Base-by-base conservation (phyloP, 2,797 vertebrate species). In the Rhinogobio ventralis region DNA sequence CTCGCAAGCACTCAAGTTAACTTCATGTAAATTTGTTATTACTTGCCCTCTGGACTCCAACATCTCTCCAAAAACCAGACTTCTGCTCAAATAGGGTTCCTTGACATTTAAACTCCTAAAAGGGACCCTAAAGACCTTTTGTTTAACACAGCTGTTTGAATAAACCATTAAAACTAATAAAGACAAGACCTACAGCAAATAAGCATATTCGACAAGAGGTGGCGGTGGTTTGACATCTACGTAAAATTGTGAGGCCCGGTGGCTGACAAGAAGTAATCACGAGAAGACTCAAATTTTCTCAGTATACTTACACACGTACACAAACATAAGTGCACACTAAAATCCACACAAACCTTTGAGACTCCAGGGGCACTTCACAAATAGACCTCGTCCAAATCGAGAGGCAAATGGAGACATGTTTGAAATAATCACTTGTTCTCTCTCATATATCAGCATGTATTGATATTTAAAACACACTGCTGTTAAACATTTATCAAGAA, bases 1-100 rank as follows among this genome's bases (percentile, higher is more conserved):
- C 60, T 82, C 51, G 23, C 49, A 74, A 79, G 77, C 66, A 83
- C 55, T 81, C 53, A 57, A 79, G 82, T 86, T 86, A 89, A 89
- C 85, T 82, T 87, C 55, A 87, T 79, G 82, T 79, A 87, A 82
- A 87, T 89, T 28, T 85, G 83, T 81, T 82, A 82, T 84, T 86
- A 82, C 77, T 84, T 83, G 73, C 67, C 88, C 66, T 71, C 67
- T 46, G 83, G 86, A 49, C 60, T 84, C 78, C 68, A 75, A 33
- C 85, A 36, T 80, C 39, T 76, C 66, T 73, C 84, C 67, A 82
- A 83, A 84, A 82, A 82, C 17, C 55, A 55, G 72, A 39, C 49
- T 42, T n/a, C 45, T 87, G 66, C 76, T 89, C 33, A 66, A 86
- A 78, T 76, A 73, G 66, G 81, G 42, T 71, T 75, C 79, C 69